Conservation (phyloP, 2,888 invertebrate species). For the Tineola bisselliella region DNA sequence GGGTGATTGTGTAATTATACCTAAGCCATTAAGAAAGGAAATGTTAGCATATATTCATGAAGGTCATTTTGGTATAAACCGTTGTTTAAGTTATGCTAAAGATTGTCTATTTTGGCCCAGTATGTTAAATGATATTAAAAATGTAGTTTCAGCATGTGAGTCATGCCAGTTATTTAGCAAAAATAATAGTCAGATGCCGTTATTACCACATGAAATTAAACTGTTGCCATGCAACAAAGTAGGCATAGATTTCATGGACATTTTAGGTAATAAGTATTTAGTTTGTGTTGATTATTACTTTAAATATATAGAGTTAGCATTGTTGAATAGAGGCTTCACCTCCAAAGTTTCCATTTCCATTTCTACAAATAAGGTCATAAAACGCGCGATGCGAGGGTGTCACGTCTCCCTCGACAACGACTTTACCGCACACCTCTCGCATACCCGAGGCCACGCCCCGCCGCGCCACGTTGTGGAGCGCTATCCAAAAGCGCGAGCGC, state of each 20-base stretch:
- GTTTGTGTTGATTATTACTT: not conserved
- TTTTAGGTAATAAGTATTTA: not conserved
- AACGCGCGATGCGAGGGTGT: too few relatives aligned
- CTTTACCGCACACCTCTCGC: too few relatives aligned
- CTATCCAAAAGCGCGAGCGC: too few relatives aligned
- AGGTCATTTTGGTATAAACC: conserved; percentile 1
- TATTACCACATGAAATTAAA: not conserved
- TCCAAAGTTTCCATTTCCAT: too few relatives aligned
- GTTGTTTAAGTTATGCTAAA: not conserved
- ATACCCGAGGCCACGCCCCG: too few relatives aligned
- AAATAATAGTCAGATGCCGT: not conserved
- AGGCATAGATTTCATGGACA: not conserved
- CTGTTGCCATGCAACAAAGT: not conserved
- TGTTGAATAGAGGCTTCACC: not conserved
- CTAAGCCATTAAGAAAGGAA: not conserved
- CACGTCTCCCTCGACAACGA: too few relatives aligned
- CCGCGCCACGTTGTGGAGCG: too few relatives aligned
- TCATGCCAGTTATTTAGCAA: not conserved
- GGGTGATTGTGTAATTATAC: not conserved
- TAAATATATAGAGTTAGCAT: not conserved
- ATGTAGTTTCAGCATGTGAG: not conserved
- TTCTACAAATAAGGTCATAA: too few relatives aligned
- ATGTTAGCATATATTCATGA: not conserved
- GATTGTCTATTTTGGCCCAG: not conserved
- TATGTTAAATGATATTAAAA: conserved; percentile 1